Evolutionary conservation across 1,140 invertebrate species (phyloP).

Genomic region (Anastrepha ludens): DNA sequence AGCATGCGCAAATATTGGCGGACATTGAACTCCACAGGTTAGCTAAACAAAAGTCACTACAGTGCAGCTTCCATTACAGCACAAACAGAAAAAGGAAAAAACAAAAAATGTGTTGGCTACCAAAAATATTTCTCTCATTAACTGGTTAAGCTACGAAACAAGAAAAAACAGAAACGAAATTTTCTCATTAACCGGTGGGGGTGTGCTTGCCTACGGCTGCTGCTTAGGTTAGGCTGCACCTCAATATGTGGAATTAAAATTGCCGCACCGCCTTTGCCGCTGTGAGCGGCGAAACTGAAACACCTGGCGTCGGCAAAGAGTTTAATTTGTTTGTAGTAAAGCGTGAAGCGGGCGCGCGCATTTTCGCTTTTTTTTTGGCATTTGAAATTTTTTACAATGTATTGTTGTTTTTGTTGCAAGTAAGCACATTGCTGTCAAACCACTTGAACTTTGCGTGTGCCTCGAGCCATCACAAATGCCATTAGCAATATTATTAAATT

Average conservation of each 20-base stretch:
- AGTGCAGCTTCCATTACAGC: not conserved
- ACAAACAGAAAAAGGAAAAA: not conserved
- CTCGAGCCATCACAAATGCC: not conserved
- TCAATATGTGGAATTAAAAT: slow-evolving; percentile 12
- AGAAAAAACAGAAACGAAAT: not conserved
- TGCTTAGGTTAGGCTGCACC: slow-evolving; percentile 23
- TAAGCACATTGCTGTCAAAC: slow-evolving; percentile 37
- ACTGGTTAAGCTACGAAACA: not conserved
- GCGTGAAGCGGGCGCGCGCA: slow-evolving; percentile 23
- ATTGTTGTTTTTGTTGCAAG: slow-evolving; percentile 8
- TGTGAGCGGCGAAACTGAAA: not conserved
- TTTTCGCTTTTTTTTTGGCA: not conserved
- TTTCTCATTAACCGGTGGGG: slow-evolving; percentile 49
- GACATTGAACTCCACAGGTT: not conserved
- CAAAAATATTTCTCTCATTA: slow-evolving; percentile 34
- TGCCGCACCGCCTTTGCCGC: not conserved
- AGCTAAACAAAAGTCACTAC: not conserved
- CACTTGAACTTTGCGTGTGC: not conserved
- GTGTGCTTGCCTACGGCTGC: not conserved
- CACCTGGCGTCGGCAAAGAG: not conserved
- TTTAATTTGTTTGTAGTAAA: slow-evolving; percentile 38
- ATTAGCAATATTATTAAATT: slow-evolving; percentile 33
- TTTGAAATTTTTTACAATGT: slow-evolving; percentile 1
- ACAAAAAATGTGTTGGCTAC: not conserved
- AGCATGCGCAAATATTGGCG: not conserved